Percentiles rank a stretch among this genome's conserved stretches.
phyloP scores from a whole-genome alignment of 2,113 vertebrate species.

The Megalops atlanticus region DNA sequence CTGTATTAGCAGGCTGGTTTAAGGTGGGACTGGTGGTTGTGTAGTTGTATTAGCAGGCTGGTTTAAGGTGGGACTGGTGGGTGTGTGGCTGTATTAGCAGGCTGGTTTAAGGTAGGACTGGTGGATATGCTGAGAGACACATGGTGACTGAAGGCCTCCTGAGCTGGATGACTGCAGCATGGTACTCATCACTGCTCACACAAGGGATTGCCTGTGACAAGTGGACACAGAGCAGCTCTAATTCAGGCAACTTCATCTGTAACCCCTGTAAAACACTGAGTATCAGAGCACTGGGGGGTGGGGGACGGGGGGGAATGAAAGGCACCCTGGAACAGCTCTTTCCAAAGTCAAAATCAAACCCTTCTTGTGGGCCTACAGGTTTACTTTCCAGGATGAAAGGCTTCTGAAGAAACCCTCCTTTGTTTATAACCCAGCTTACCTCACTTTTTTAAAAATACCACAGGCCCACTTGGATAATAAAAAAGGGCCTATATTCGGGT shows the following conservation, averaged over 20 bases:
- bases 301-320: conserved; percentile 48
- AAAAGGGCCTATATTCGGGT: conserved; percentile 53
- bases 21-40: no score
- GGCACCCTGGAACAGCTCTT: conserved; percentile 38
- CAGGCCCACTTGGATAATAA: conserved; percentile 51
- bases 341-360: conserved; percentile 46
- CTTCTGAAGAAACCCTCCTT: conserved; percentile 61
- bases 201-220: conserved; percentile 72
- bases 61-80: no score
- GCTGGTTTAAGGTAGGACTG: no score
- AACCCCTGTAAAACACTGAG: conserved; percentile 70
- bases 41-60: no score
- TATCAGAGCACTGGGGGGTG: conserved; percentile 56
- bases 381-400: conserved; percentile 55
- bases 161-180: conserved; percentile 49
- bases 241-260: conserved; percentile 65
- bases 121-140: conserved; percentile 26
- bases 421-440: conserved; percentile 61
- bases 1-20: no score
- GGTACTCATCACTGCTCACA: conserved; percentile 64
- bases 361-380: conserved; percentile 51
- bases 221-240: conserved; percentile 75
- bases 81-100: no score
- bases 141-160: conserved; percentile 24
- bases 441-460: conserved; percentile 68